A percentile compares a stretch with the other conserved stretches of the same genome.
Conservation (phyloP, 2,888 invertebrate species). For the Blomia tropicalis region DNA sequence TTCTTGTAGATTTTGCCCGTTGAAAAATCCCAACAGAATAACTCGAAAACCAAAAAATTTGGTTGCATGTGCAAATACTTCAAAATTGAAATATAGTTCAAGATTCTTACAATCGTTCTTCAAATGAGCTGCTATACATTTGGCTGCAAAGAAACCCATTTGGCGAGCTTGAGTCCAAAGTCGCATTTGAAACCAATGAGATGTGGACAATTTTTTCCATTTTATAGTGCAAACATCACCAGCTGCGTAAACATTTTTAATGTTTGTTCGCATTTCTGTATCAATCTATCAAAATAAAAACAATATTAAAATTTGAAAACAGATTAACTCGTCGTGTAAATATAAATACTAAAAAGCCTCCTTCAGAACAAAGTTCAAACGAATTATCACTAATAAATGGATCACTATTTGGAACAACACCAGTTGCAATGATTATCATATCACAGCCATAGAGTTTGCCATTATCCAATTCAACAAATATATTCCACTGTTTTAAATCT, state of each 20-base stretch:
- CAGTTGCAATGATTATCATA: constrained; percentile 85
- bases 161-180: constrained; percentile 96
- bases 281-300: constrained; percentile 46
- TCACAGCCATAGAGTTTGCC: constrained; percentile 59
- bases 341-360: constrained; percentile 15
- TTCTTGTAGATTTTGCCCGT: constrained; percentile 59
- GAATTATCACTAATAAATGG: constrained; percentile 29
- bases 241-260: constrained; percentile 68
- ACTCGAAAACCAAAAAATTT: constrained; percentile 81
- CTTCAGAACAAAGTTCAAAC: constrained; percentile 13
- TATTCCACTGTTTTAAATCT: constrained; percentile 42
- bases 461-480: constrained; percentile 57
- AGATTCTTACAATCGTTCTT: constrained; percentile 29
- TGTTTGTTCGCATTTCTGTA: constrained; percentile 64
- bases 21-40: constrained; percentile 72
- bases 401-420: constrained; percentile 49
- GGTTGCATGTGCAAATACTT: constrained; percentile 90
- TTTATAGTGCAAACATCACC: constrained; percentile 79
- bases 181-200: constrained; percentile 75
- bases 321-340: constrained; percentile 1
- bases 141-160: constrained; percentile 87
- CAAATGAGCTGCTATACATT: constrained; percentile 51
- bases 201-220: constrained; percentile 46
- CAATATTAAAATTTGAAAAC: constrained; percentile 5
- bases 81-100: constrained; percentile 74